Percentiles rank a stretch among this genome's conserved stretches.
Evolutionary conservation across 1,140 invertebrate species (phyloP).

Genomic region (Temnothorax nylanderi): DNA sequence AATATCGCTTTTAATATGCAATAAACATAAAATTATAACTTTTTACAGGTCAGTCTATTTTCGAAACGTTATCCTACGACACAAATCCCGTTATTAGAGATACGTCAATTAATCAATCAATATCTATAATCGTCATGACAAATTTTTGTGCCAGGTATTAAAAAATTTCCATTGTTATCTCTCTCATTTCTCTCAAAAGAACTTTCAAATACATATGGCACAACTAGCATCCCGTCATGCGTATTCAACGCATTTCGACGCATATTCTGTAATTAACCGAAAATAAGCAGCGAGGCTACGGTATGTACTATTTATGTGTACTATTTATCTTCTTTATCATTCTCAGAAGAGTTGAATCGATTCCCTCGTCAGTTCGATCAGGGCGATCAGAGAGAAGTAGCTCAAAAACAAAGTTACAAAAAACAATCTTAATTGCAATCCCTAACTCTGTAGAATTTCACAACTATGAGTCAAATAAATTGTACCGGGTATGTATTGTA

Average conservation of each 20-base stretch:
- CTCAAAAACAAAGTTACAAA: constrained; percentile 26
- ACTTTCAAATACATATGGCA: background rate
- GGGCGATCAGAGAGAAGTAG: constrained; percentile 43
- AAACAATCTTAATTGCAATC: constrained; percentile 68
- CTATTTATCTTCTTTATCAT: background rate
- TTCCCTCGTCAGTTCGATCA: background rate
- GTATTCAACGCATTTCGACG: background rate
- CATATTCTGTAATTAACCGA: background rate
- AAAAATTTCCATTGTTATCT: background rate
- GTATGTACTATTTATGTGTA: too few species aligned
- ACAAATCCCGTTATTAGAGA: background rate
- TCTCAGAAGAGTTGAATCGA: background rate
- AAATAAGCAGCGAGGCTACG: background rate
- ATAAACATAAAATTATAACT: constrained; percentile 20
- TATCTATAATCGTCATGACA: constrained; percentile 7
- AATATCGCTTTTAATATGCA: background rate
- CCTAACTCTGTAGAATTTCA: constrained; percentile 74
- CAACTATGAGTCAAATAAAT: constrained; percentile 73
- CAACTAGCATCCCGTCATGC: background rate
- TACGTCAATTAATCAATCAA: background rate
- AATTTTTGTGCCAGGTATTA: constrained; percentile 17
- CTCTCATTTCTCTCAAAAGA: background rate
- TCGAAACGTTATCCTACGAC: background rate
- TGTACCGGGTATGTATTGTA: constrained; percentile 69
- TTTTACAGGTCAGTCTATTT: constrained; percentile 11